A percentile compares a stretch with the other conserved stretches of the same genome.
These are phyloP conservation scores for Hoplodrina ambigua DNA, from an alignment of 2,888 invertebrate species.

Conservation along the genomic window DNA sequence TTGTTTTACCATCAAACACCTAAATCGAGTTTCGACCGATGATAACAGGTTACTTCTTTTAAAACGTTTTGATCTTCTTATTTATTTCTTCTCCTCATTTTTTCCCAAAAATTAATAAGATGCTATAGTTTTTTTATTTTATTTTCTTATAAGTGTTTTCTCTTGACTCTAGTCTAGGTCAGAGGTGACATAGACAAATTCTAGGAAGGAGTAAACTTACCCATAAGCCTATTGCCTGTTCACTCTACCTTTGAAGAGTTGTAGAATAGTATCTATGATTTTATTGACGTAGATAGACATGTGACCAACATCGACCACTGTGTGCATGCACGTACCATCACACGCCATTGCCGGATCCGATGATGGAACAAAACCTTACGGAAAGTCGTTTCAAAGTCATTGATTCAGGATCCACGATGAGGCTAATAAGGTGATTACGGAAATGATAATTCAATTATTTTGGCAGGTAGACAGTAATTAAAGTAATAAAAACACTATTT, in stretches of 20 bases:
- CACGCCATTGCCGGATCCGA: neutral
- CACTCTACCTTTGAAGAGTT: too few relatives aligned
- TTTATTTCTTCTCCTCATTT: neutral
- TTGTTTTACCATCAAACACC: slow-evolving; percentile 13
- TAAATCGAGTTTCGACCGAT: slow-evolving; percentile 17
- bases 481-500: slow-evolving; percentile 45
- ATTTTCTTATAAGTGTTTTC: too few relatives aligned
- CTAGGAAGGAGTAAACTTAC: too few relatives aligned
- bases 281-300: too few relatives aligned
- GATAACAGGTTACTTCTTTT: slow-evolving; percentile 3
- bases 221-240: too few relatives aligned
- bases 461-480: slow-evolving; percentile 47
- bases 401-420: slow-evolving; percentile 6
- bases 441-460: slow-evolving; percentile 48
- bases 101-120: too few relatives aligned
- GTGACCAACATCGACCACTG: neutral
- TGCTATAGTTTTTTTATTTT: too few relatives aligned
- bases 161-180: too few relatives aligned
- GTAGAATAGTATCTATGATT: too few relatives aligned
- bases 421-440: slow-evolving; percentile 42
- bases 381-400: slow-evolving; percentile 30
- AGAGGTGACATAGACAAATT: too few relatives aligned
- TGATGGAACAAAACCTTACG: slow-evolving; percentile 16
- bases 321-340: slow-evolving; percentile 3
- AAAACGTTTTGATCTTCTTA: neutral